A percentile compares a stretch with the other conserved stretches of the same genome.
These are phyloP conservation scores for pig (Sus scrofa) DNA, from an alignment of 2,113 vertebrate species.

Conservation along the genomic window DNA sequence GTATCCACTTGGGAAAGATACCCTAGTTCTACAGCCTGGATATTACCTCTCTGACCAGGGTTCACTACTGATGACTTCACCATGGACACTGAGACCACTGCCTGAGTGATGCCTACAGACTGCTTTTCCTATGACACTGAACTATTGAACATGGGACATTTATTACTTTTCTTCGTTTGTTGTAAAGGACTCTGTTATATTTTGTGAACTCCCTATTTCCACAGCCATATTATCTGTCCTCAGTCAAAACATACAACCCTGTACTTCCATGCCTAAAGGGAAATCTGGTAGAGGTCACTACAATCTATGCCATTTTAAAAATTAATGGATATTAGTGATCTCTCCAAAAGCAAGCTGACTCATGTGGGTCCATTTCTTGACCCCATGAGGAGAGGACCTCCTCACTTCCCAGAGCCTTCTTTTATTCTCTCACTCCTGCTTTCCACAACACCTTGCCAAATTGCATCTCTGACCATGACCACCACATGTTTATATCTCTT, in stretches of 20 bases:
- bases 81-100: background rate
- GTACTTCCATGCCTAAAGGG: background rate
- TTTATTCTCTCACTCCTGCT: background rate
- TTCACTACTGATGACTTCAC: background rate
- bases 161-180: background rate
- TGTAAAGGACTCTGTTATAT: background rate
- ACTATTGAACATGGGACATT: background rate
- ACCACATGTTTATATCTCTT: background rate
- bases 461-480: background rate
- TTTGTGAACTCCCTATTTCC: background rate
- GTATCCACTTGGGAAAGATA: background rate
- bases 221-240: background rate
- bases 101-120: background rate
- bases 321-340: background rate
- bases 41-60: background rate
- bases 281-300: background rate
- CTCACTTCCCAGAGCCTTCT: background rate
- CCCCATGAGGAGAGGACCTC: rapidly evolving
- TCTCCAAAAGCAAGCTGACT: background rate
- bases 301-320: background rate
- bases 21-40: background rate
- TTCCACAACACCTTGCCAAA: background rate
- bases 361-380: background rate
- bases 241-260: background rate
- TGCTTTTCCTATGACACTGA: background rate